Base-by-base conservation (phyloP, 2,797 vertebrate genomes). In the Phataginus tricuspis region DNA sequence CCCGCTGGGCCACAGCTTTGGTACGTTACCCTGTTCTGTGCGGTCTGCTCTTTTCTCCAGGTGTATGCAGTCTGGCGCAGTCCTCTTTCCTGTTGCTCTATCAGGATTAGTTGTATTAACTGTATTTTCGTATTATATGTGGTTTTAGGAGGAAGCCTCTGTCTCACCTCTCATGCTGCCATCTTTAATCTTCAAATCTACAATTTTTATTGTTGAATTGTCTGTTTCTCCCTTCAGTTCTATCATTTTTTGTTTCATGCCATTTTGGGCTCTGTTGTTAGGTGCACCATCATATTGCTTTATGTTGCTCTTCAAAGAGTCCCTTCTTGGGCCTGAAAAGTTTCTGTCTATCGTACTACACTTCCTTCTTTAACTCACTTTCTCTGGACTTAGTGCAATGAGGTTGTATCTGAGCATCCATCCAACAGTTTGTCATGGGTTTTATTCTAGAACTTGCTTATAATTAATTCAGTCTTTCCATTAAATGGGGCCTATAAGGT, bases 391-490 rank as follows among this genome's bases (percentile, higher is more conserved):
- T 86, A 68, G n/a, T 49, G 2, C 63, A 42, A 31, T 90, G 34
- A 72, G 55, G 0, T 79, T 86, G 9, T 63, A 18, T 39, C 51
- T 90, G 74, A 78, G 10, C 1, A 23, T 34, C 11, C 31, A 53
- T 51, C 39, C 23, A 63, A 42, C 49, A 21, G n/a, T 82, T 66
- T 53, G 42, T 25, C 39, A 80, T 15, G 84, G 53, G 59, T 68
- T 75, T 61, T n/a, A 7, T 79, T 83, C 55, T 51, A 83, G 31
- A 61, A 72, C 16, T 49, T 86, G 7, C 68, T 89, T 91, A 29
- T 49, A n/a, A 55, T 75, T 90, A 34, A 91, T 68, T 83, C 51
- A 78, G n/a, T 86, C 51, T 83, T 89, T 92, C 57, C 27, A 57
- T 90, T 78, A 90, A 55, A 11, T 86, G 18, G 25, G 7, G 64